Evolutionary conservation across 2,888 invertebrate species (phyloP).

Genomic region (Fragum sueziense): DNA sequence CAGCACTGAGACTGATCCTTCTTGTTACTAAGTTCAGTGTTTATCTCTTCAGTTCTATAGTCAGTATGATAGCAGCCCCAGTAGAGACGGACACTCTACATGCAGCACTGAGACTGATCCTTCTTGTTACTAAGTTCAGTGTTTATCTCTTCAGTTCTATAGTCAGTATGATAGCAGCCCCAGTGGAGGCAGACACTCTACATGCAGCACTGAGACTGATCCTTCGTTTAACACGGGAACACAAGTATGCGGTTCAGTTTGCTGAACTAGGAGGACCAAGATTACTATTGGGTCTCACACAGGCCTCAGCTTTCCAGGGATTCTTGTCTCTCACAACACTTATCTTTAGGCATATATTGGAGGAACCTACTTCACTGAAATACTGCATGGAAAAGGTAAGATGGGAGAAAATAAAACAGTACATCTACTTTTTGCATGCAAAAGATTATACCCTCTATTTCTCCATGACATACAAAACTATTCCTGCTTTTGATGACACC

Average conservation of each 20-base stretch:
- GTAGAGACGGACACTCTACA: constrained; percentile 90
- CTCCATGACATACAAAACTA: too few relatives aligned
- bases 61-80: constrained; percentile 87
- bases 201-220: constrained; percentile 90
- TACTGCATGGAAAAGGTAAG: constrained; percentile 90
- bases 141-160: constrained; percentile 85
- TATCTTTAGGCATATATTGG: constrained; percentile 90
- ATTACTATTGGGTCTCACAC: constrained; percentile 88
- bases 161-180: constrained; percentile 87
- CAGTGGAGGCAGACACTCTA: constrained; percentile 89
- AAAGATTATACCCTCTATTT: too few relatives aligned
- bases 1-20: constrained; percentile 89
- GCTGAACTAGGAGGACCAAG: constrained; percentile 89
- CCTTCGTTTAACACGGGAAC: constrained; percentile 89
- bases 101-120: constrained; percentile 89
- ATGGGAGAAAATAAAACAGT: too few relatives aligned
- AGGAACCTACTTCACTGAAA: constrained; percentile 88
- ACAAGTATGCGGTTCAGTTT: constrained; percentile 88
- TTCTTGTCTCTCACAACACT: constrained; percentile 90
- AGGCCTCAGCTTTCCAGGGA: constrained; percentile 88
- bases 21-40: too few relatives aligned
- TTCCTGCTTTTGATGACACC: too few relatives aligned
- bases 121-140: too few relatives aligned
- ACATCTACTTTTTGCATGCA: too few relatives aligned
- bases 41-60: constrained; percentile 85